These are phyloP conservation scores for Parazoanthus swiftii DNA, from an alignment of 92 coral and sea anemone species.

Conservation along the genomic window DNA sequence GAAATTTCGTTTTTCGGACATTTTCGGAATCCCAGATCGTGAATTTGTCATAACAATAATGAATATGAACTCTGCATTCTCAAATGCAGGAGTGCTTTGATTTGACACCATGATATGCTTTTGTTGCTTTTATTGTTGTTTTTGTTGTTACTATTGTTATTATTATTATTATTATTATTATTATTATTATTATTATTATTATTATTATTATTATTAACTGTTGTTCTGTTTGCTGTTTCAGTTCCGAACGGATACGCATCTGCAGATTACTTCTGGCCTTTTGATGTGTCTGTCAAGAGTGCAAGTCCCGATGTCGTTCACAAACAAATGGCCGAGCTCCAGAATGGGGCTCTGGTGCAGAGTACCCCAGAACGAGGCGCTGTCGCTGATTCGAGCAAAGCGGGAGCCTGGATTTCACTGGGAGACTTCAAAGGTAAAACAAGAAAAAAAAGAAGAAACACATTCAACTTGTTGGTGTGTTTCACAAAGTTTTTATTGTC, in stretches of 20 bases:
- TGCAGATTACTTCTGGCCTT: conserved; percentile 71
- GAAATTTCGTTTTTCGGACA: too few relatives aligned
- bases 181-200: not conserved
- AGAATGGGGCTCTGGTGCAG: conserved; percentile 63
- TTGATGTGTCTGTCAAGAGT: conserved; percentile 49
- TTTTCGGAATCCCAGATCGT: too few relatives aligned
- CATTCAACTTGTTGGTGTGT: not conserved
- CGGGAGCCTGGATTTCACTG: conserved; percentile 67
- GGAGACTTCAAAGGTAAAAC: conserved; percentile 77
- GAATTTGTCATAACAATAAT: too few relatives aligned
- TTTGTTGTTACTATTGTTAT: too few relatives aligned
- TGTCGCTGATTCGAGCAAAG: conserved; percentile 61
- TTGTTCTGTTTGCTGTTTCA: conserved; percentile 19
- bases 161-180: not conserved
- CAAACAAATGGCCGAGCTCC: conserved; percentile 50
- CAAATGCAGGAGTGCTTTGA: too few relatives aligned
- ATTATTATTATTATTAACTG: not conserved
- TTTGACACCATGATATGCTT: too few relatives aligned
- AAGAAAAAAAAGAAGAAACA: too few relatives aligned
- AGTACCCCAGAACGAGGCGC: conserved; percentile 62
- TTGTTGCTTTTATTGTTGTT: too few relatives aligned
- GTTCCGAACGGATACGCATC: conserved; percentile 39
- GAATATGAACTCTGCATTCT: too few relatives aligned
- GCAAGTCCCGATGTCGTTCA: conserved; percentile 60
- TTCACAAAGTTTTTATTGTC: not conserved